Conservation (phyloP, 2,797 vertebrate species). For the Sebastes melanostomus region DNA sequence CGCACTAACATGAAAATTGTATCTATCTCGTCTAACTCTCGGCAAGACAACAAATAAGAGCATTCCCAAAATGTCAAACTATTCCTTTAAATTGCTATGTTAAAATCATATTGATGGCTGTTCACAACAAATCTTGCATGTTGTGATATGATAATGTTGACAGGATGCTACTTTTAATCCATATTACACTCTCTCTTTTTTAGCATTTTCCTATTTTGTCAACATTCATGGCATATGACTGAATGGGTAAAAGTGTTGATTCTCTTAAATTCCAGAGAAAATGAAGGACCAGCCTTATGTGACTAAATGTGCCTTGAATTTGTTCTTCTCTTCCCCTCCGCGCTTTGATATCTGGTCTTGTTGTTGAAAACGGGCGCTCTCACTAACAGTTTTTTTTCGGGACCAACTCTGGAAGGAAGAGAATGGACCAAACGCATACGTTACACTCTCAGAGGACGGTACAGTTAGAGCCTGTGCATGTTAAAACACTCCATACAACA, state of each 20-base stretch:
- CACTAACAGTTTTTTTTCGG: slow-evolving; percentile 33
- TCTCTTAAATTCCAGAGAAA: slow-evolving; percentile 43
- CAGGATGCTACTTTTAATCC: slow-evolving; percentile 7
- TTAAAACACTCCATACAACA: slow-evolving; percentile 13
- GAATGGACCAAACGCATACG: slow-evolving; percentile 53
- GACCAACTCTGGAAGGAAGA: slow-evolving; percentile 37
- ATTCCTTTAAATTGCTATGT: neutral
- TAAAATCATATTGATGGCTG: neutral
- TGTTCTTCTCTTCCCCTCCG: slow-evolving; percentile 27
- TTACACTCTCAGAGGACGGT: neutral
- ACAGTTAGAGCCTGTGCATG: slow-evolving; percentile 8
- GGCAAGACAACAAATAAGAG: neutral
- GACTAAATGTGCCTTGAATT: slow-evolving; percentile 79
- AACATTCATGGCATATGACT: slow-evolving; percentile 2
- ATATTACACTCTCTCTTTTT: neutral
- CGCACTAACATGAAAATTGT: neutral
- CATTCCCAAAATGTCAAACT: slow-evolving; percentile 7
- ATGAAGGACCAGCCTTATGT: slow-evolving; percentile 73
- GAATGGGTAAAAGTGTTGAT: slow-evolving; percentile 16
- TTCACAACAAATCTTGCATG: slow-evolving; percentile 5
- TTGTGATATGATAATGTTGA: neutral
- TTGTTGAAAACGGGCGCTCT: neutral
- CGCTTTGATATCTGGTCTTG: slow-evolving; percentile 21
- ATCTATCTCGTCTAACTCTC: neutral
- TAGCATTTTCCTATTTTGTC: neutral